These are phyloP conservation scores for Ips nitidus DNA, from an alignment of 1,140 invertebrate genomes.

Conservation along the genomic window DNA sequence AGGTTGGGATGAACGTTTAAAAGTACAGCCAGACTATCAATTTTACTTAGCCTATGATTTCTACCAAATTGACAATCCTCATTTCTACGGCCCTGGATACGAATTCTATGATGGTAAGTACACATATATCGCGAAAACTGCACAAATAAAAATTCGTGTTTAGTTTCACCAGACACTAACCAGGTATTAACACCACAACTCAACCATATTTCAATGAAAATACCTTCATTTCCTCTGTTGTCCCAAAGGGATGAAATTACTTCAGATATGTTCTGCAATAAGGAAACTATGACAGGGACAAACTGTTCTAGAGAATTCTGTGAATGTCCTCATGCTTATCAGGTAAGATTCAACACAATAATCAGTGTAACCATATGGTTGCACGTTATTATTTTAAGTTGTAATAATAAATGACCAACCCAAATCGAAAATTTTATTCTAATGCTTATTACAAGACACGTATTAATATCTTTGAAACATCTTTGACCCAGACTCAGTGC, in stretches of 20 bases:
- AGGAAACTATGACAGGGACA: slow-evolving; percentile 54
- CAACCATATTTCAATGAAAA: slow-evolving; percentile 80
- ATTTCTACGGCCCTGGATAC: slow-evolving; percentile 75
- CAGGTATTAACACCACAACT: slow-evolving; percentile 77
- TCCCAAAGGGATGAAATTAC: slow-evolving; percentile 65
- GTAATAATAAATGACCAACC: too few species aligned
- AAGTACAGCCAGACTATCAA: slow-evolving; percentile 67
- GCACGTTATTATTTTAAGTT: too few species aligned
- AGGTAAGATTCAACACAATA: slow-evolving; percentile 27
- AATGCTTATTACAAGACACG: too few species aligned
- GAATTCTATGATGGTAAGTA: slow-evolving; percentile 69
- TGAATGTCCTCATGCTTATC: slow-evolving; percentile 77
- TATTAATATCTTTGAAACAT: too few species aligned
- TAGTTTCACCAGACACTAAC: slow-evolving; percentile 10
- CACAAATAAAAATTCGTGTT: background rate
- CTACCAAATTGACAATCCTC: slow-evolving; percentile 76
- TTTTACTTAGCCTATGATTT: slow-evolving; percentile 87
- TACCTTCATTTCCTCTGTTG: slow-evolving; percentile 74
- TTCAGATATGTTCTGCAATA: slow-evolving; percentile 67
- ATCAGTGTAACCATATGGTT: too few species aligned
- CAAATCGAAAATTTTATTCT: too few species aligned
- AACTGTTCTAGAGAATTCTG: slow-evolving; percentile 73
- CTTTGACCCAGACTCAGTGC: too few species aligned
- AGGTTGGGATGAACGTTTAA: slow-evolving; percentile 60
- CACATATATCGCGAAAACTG: too few species aligned